Evolutionary conservation across 1,140 invertebrate genomes (phyloP).

Genomic region (Manduca sexta): DNA sequence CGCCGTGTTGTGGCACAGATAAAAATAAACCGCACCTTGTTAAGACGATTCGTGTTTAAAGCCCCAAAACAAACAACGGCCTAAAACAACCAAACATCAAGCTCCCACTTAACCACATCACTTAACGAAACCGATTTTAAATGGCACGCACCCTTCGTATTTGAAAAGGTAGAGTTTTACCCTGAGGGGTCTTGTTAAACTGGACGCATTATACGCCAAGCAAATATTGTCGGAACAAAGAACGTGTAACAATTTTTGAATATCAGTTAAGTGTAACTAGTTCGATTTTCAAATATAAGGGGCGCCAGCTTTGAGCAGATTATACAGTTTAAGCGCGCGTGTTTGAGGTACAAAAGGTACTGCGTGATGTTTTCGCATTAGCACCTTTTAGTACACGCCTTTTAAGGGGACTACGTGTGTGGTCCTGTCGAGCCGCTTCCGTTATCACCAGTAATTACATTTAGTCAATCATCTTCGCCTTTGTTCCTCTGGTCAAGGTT

Average conservation of each 20-base stretch:
- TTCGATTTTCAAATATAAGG: constrained; percentile 38
- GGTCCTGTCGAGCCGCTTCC: constrained; percentile 25
- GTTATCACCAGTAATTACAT: no score
- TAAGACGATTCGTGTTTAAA: constrained; percentile 54
- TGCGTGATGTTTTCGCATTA: constrained; percentile 60
- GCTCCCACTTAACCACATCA: constrained; percentile 59
- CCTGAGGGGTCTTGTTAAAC: constrained; percentile 27
- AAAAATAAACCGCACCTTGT: constrained; percentile 52
- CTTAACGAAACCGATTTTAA: constrained; percentile 49
- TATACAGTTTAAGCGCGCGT: constrained; percentile 53
- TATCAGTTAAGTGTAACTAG: constrained; percentile 43
- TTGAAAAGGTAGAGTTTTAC: constrained; percentile 15
- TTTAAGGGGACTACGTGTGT: constrained; percentile 59
- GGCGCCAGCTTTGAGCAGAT: constrained; percentile 46
- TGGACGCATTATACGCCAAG: constrained; percentile 49
- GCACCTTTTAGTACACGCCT: constrained; percentile 63
- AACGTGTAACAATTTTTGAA: constrained; percentile 54
- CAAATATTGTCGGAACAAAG: constrained; percentile 59
- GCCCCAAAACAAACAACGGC: constrained; percentile 47
- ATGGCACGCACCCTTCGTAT: constrained; percentile 22
- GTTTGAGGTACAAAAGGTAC: constrained; percentile 59
- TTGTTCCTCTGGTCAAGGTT: no score
- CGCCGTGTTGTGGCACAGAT: constrained; percentile 28
- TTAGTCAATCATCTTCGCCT: no score
- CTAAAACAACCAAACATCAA: constrained; percentile 64